These are phyloP conservation scores for Rhagoletis pomonella DNA, from an alignment of 1,140 invertebrate genomes.

Conservation along the genomic window DNA sequence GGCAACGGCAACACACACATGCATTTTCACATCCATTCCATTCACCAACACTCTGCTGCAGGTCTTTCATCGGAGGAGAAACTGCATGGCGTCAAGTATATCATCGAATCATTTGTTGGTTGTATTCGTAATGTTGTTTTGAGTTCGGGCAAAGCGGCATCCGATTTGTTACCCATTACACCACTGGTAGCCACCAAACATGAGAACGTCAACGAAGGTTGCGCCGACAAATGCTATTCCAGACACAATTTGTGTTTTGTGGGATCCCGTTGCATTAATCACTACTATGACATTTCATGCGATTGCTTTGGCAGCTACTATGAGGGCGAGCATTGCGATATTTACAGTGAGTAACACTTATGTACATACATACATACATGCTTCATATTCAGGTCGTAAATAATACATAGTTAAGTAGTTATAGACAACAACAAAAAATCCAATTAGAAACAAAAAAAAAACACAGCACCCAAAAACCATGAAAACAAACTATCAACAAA, in stretches of 20 bases:
- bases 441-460: neutral
- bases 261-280: slow-evolving; percentile 90
- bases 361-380: neutral
- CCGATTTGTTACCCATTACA: slow-evolving; percentile 84
- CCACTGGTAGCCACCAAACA: slow-evolving; percentile 89
- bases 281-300: slow-evolving; percentile 89
- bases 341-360: slow-evolving; percentile 83
- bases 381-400: no score
- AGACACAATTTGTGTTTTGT: slow-evolving; percentile 88
- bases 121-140: slow-evolving; percentile 91
- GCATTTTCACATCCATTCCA: neutral
- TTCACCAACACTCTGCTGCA: slow-evolving; percentile 65
- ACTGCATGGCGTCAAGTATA: slow-evolving; percentile 90
- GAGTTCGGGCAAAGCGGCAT: slow-evolving; percentile 87
- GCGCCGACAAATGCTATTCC: slow-evolving; percentile 86
- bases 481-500: slow-evolving; percentile 10
- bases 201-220: slow-evolving; percentile 90
- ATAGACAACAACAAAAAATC: neutral
- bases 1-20: no score
- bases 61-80: slow-evolving; percentile 89
- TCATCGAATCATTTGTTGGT: slow-evolving; percentile 93
- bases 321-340: slow-evolving; percentile 92
- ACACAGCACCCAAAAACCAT: neutral
- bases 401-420: no score
- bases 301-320: slow-evolving; percentile 94